Conservation (phyloP, 2,888 invertebrate species). For the Dorcus hopei region DNA sequence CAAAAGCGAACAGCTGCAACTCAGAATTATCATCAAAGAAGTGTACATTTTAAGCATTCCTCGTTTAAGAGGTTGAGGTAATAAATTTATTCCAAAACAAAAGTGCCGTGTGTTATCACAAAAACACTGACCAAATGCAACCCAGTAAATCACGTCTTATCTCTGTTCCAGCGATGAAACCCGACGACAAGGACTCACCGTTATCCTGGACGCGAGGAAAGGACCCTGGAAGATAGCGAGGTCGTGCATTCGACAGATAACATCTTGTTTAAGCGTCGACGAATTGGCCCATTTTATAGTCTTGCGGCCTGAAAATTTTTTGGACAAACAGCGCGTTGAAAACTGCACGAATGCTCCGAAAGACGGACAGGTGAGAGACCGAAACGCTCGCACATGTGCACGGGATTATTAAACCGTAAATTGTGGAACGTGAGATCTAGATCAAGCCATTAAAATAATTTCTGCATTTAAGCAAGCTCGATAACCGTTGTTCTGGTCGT, state of each 20-base stretch:
- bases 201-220: constrained; percentile 63
- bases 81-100: too few species aligned
- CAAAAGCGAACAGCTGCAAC: too few species aligned
- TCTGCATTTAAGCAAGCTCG: too few species aligned
- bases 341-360: constrained; percentile 62
- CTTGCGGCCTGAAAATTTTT: constrained; percentile 70
- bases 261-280: constrained; percentile 46
- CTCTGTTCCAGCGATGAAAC: constrained; percentile 49
- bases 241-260: constrained; percentile 59
- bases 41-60: too few species aligned
- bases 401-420: not conserved
- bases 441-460: not conserved
- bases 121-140: too few species aligned
- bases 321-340: constrained; percentile 71
- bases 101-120: too few species aligned
- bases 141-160: not conserved
- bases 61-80: too few species aligned
- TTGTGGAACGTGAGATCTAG: not conserved
- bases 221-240: constrained; percentile 62
- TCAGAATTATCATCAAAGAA: too few species aligned
- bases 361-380: constrained; percentile 55
- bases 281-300: constrained; percentile 54
- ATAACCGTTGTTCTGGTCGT: too few species aligned
- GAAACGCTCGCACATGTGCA: not conserved
- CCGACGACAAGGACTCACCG: constrained; percentile 55